Percentiles rank a stretch among this genome's conserved stretches.
Conservation (phyloP, 2,888 invertebrate genomes). For the Aleiodes alternator region DNA sequence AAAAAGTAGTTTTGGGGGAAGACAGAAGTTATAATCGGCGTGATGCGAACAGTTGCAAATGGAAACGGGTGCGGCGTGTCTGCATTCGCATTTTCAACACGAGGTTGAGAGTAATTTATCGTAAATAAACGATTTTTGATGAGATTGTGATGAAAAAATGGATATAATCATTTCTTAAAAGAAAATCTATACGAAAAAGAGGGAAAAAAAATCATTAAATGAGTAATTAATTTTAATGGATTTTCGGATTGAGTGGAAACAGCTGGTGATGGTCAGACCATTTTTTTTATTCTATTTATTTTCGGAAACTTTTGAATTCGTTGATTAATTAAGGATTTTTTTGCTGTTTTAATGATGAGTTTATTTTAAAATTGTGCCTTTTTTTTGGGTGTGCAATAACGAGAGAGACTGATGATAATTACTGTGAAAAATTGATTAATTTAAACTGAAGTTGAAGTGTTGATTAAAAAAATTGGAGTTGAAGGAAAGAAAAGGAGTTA, state of each 20-base stretch:
- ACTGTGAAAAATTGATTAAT: no score
- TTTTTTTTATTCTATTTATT: background rate
- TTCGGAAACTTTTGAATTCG: background rate
- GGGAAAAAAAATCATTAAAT: background rate
- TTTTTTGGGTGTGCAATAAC: background rate
- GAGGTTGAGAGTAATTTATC: background rate
- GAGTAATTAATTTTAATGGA: background rate
- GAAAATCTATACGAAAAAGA: no score
- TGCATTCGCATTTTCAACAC: constrained; percentile 20
- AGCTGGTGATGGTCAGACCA: background rate
- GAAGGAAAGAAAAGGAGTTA: background rate
- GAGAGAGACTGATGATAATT: no score
- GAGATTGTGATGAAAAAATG: no score
- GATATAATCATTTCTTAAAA: no score
- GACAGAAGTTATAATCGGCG: constrained; percentile 5
- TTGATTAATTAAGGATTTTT: background rate
- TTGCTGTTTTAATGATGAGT: no score
- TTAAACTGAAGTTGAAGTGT: background rate
- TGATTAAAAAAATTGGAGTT: background rate
- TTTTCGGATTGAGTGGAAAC: background rate
- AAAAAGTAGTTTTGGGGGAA: background rate
- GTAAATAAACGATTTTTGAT: no score
- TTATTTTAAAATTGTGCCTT: background rate
- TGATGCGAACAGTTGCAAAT: constrained; percentile 8
- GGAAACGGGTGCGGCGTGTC: constrained; percentile 52